These are phyloP conservation scores for Eumaeus atala DNA, from an alignment of 1,140 invertebrate species.

Conservation along the genomic window DNA sequence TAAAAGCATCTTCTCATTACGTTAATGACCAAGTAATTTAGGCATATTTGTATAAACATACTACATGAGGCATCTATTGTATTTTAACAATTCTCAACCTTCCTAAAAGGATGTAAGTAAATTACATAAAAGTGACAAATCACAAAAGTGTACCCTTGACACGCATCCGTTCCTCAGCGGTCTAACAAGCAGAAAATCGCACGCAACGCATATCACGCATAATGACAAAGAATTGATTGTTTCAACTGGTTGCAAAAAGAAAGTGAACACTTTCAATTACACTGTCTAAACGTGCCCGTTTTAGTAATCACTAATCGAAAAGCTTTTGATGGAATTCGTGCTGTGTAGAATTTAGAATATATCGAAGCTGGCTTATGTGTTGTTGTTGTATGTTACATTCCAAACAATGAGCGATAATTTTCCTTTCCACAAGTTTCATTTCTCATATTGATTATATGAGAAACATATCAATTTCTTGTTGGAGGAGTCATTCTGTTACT, in stretches of 20 bases:
- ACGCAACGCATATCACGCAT: not conserved
- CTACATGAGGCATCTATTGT: not conserved
- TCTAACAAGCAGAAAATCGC: conserved; percentile 4
- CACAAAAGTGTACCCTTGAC: conserved; percentile 38
- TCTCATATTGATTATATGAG: conserved; percentile 1
- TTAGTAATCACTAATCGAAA: too few species aligned
- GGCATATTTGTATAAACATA: not conserved
- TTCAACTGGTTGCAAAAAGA: too few species aligned
- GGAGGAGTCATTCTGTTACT: conserved; percentile 1
- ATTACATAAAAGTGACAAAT: conserved; percentile 21
- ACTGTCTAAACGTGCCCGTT: too few species aligned
- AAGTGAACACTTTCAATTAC: too few species aligned
- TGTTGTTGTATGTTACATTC: too few species aligned
- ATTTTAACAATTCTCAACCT: conserved; percentile 7
- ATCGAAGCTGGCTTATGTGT: too few species aligned
- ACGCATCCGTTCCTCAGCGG: conserved; percentile 21
- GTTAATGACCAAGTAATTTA: not conserved
- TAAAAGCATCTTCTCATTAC: too few species aligned
- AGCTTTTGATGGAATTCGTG: too few species aligned
- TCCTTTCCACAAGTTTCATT: conserved; percentile 2
- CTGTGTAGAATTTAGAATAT: too few species aligned
- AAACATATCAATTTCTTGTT: conserved; percentile 3
- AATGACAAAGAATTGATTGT: too few species aligned
- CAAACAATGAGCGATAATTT: not conserved
- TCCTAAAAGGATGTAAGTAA: conserved; percentile 8